A percentile compares a stretch with the other conserved stretches of the same genome.
phyloP scores from a whole-genome alignment of 1,140 invertebrate genomes.

The Elysia chlorotica region DNA sequence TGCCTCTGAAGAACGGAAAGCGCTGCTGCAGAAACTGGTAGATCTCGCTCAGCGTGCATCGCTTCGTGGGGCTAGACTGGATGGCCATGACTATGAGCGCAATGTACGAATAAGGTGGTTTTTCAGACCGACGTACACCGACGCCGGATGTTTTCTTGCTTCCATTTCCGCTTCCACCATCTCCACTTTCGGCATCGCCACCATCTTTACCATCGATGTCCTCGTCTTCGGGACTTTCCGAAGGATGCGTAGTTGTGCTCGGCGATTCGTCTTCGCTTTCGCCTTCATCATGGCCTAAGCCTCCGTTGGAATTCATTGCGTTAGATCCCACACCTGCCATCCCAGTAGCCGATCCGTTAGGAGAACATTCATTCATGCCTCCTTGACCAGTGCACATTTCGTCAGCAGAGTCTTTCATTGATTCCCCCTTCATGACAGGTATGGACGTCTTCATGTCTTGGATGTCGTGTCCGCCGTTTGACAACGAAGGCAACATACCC shows the following conservation, averaged over 20 bases:
- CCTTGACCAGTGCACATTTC: not conserved
- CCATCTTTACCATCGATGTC: too few relatives aligned
- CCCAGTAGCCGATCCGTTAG: not conserved
- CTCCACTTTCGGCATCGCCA: too few relatives aligned
- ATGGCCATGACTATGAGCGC: constrained; percentile 98
- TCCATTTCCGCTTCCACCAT: too few relatives aligned
- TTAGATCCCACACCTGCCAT: not conserved
- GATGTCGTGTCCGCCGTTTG: constrained; percentile 17
- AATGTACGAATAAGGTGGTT: constrained; percentile 96
- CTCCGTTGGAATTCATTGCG: not conserved
- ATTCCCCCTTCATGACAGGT: not conserved
- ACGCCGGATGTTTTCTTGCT: constrained; percentile 49
- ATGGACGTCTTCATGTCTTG: constrained; percentile 3
- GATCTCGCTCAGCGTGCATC: constrained; percentile 64
- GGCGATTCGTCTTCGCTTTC: constrained; percentile 38
- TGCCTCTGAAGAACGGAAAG: constrained; percentile 86
- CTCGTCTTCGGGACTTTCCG: constrained; percentile 23
- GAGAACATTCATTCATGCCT: not conserved
- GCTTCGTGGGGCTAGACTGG: constrained; percentile 68
- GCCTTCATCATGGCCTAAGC: constrained; percentile 8
- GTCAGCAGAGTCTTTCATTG: not conserved
- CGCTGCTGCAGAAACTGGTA: constrained; percentile 64
- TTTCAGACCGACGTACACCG: constrained; percentile 70
- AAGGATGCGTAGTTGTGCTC: constrained; percentile 28
- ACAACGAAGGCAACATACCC: not conserved